Evolutionary conservation across 2,888 invertebrate genomes (phyloP), one percentile per base, ranked within the genome.

Genomic region (Nomada lathburiana): DNA sequence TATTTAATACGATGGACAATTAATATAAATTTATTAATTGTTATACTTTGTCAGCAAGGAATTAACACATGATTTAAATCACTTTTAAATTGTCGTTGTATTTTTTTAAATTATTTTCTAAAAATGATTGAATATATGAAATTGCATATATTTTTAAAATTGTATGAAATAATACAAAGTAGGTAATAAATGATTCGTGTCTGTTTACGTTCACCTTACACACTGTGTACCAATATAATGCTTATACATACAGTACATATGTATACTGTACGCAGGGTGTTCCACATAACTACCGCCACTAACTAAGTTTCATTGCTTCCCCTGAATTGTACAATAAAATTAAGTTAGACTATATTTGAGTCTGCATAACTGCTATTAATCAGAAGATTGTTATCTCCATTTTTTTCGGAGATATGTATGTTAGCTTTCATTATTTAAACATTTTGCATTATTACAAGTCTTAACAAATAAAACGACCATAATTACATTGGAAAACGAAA

Each of bases 141-240:
- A 36, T 9, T 7, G 36, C 36, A 36, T 36, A 36, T 36, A 36
- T 52, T 36, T 4, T 10, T 36, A 10, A 2, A 18, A 36, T 53
- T 13, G 53, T 53, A 42, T 7, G 26, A 26, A 10, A 36, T 20
- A 72, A 52, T 52, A 23, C 53, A 76, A 62, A 29, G 29, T 44
- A 20, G 10, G 44, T 65, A 73, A 64, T 55, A 20, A n/a, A 44
- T 29, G 16, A 75, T 44, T 53, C 42, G 16, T 18, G 47, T 62
- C 62, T 18, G 23, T 70, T 52, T 50, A 52, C 26, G n/a, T 55
- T 53, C 16, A 23, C 11, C 1, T 20, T 29, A 44, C 55, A 26
- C 16, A 5, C 23, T 2, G 11, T 47, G 23, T 18, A 64, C 11
- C 13, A 3, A 10, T 50, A 5, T 59, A 50, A 60, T 52, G 23